A percentile compares a stretch with the other conserved stretches of the same genome.
phyloP scores from a whole-genome alignment of 2,113 vertebrate genomes.

The Salvelinus sp. region DNA sequence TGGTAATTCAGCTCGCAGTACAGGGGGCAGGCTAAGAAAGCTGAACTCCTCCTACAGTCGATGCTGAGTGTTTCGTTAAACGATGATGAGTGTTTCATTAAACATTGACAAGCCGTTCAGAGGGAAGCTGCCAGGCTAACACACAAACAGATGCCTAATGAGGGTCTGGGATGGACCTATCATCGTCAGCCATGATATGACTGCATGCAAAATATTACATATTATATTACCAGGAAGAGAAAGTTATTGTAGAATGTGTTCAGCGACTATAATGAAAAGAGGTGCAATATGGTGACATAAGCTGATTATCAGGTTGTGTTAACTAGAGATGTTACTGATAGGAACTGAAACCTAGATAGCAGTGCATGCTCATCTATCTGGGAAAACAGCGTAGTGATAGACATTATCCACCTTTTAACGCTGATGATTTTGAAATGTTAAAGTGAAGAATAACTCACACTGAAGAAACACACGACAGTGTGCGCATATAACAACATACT shows the following conservation, averaged over 20 bases:
- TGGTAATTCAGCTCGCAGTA: conserved; percentile 50
- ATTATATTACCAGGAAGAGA: too few relatives aligned
- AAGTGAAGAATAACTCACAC: neutral
- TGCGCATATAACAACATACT: neutral
- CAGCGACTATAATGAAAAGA: too few relatives aligned
- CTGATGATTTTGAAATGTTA: too few relatives aligned
- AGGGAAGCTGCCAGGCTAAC: conserved; percentile 7
- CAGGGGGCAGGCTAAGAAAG: conserved; percentile 36
- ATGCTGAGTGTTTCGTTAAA: conserved; percentile 56
- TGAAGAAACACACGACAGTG: neutral
- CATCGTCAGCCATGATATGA: neutral
- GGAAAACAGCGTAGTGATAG: too few relatives aligned
- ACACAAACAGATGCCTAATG: conserved; percentile 1
- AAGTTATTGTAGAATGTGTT: too few relatives aligned
- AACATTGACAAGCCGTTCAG: conserved; percentile 39
- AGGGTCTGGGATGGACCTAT: neutral
- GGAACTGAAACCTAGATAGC: too few relatives aligned
- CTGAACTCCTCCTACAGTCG: conserved; percentile 37
- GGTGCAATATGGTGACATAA: neutral
- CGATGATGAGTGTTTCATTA: conserved; percentile 52
- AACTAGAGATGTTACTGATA: too few relatives aligned
- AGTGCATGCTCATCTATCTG: neutral
- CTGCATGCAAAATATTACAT: neutral
- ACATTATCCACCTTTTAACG: too few relatives aligned
- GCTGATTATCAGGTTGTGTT: too few relatives aligned